Conservation (phyloP, 2,888 invertebrate species). For the Oligia strigilis region DNA sequence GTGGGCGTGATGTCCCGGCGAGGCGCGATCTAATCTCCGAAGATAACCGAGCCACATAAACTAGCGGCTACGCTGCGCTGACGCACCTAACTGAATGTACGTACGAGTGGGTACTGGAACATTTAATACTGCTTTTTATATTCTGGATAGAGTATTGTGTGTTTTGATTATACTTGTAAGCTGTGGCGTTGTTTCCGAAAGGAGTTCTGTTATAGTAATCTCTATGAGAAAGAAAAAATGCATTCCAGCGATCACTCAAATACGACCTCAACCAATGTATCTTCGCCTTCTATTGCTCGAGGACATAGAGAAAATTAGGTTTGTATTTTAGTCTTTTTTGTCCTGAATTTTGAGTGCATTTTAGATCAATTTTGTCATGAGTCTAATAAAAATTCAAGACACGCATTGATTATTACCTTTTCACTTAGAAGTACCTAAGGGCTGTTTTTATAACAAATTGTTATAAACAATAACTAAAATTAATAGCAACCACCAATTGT, state of each 20-base stretch:
- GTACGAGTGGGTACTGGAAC: constrained; percentile 47
- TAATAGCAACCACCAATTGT: too few species aligned
- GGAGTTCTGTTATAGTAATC: neutral
- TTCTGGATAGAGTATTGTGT: constrained; percentile 18
- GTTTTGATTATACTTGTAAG: constrained; percentile 20
- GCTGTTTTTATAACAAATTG: constrained; percentile 11
- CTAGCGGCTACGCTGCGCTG: constrained; percentile 73
- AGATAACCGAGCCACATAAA: constrained; percentile 83
- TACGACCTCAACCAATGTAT: neutral
- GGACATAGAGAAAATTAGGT: neutral
- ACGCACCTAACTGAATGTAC: constrained; percentile 58
- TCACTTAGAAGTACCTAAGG: neutral
- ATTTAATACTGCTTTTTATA: constrained; percentile 55
- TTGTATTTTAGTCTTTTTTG: neutral
- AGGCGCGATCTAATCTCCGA: constrained; percentile 80
- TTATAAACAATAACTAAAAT: neutral
- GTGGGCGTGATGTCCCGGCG: constrained; percentile 81
- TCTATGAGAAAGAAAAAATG: neutral
- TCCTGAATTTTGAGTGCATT: neutral
- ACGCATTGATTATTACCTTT: constrained; percentile 23
- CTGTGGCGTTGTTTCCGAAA: constrained; percentile 8
- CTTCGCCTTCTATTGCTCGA: neutral
- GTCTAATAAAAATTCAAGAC: constrained; percentile 12
- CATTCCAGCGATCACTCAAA: neutral
- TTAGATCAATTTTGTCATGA: neutral